Percentiles rank a stretch among this genome's conserved stretches.
phyloP scores from a whole-genome alignment of 2,888 invertebrate genomes.

The Macropis europaea region DNA sequence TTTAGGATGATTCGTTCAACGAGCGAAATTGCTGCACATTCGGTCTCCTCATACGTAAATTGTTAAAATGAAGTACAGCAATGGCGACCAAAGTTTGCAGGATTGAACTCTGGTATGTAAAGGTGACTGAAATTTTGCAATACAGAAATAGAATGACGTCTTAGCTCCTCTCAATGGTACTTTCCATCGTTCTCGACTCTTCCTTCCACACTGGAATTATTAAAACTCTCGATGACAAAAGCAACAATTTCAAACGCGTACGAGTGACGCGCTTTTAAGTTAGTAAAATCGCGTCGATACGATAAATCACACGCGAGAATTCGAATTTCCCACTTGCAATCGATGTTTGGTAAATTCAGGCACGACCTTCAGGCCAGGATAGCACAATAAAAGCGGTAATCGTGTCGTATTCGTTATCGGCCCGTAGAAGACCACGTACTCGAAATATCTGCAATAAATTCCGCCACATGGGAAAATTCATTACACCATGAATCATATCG shows the following conservation, averaged over 20 bases:
- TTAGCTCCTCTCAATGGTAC: not conserved
- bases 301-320: not conserved
- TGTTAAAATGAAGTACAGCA: no score
- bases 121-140: constrained; percentile 4
- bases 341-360: constrained; percentile 32
- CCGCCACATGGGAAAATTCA: not conserved
- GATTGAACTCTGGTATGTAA: no score
- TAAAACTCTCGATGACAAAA: no score
- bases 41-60: constrained; percentile 34
- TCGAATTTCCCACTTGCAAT: constrained; percentile 13
- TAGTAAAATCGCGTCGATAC: not conserved
- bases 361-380: constrained; percentile 21
- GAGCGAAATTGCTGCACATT: constrained; percentile 53
- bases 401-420: constrained; percentile 2
- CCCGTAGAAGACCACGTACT: not conserved
- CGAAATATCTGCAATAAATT: not conserved
- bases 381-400: not conserved
- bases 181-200: not conserved
- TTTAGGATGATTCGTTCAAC: constrained; percentile 55
- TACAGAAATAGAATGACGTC: no score
- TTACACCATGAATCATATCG: constrained; percentile 20
- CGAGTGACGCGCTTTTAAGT: not conserved
- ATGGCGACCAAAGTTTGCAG: no score
- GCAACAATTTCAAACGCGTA: no score
- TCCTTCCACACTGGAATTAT: not conserved